phyloP scores from a whole-genome alignment of 2,888 invertebrate genomes.

The Epinotia demarniana region DNA sequence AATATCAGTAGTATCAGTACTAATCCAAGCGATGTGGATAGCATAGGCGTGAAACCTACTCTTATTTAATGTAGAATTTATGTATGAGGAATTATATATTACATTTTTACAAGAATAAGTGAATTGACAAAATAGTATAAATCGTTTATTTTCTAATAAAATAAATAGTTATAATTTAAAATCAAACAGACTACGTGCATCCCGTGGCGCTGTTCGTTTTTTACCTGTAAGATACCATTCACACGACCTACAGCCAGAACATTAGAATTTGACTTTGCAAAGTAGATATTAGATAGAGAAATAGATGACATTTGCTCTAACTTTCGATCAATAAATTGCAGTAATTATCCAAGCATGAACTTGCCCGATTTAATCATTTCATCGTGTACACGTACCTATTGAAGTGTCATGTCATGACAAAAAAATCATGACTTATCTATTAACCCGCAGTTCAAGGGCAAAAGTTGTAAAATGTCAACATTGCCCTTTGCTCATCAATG shows the following conservation, averaged over 20 bases:
- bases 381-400: conserved; percentile 1
- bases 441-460: conserved; percentile 20
- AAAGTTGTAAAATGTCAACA: neutral
- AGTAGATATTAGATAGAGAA: neutral
- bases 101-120: too few relatives aligned
- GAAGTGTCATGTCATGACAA: neutral
- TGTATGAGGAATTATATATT: too few relatives aligned
- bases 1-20: conserved; percentile 1
- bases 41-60: too few relatives aligned
- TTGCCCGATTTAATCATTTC: neutral
- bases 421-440: conserved; percentile 24
- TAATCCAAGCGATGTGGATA: too few relatives aligned
- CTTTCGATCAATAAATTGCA: neutral
- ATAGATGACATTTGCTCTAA: neutral
- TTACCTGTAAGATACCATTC: too few relatives aligned
- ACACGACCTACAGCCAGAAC: too few relatives aligned
- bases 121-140: too few relatives aligned
- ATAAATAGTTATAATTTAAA: too few relatives aligned
- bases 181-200: too few relatives aligned
- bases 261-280: neutral
- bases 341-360: neutral
- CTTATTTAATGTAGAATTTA: too few relatives aligned
- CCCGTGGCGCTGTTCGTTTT: too few relatives aligned
- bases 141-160: too few relatives aligned
- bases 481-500: conserved; percentile 18